Base-by-base conservation (phyloP, 2,888 invertebrate genomes). In the Mayetiola destructor region DNA sequence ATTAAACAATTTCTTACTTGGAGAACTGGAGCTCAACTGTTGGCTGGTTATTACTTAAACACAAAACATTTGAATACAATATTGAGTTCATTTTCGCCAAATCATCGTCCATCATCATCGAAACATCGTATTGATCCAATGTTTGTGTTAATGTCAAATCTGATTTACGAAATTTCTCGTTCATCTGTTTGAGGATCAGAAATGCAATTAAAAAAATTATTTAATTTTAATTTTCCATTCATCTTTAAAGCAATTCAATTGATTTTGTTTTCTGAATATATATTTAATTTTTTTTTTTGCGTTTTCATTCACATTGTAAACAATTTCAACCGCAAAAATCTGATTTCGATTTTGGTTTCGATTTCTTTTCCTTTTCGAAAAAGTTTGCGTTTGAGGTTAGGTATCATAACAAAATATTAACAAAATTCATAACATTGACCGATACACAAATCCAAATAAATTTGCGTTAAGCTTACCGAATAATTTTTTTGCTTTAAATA, bases 1-100 rank as follows among this genome's bases (percentile, higher is more conserved):
- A 57, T 57, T 52, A 10, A 36, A 36, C 5, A 3, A 62, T 61
- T 39, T 69, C 62, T 67, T 75, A 84, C 79, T 80, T 84, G 30
- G 77, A 76, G 65, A 85, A 88, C 63, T 86, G 85, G 61, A 81
- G 77, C 66, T 88, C 87, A 58, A 85, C 83, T 62, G 82, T 80
- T 23, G 77, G 75, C 40, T 82, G 80, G 67, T 88, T 87, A 66
- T 82, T 84, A 62, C 81, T 84, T 61, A 85, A 82, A 64, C 84
- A 84, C 14, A 69, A 64, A 1, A 70, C 71, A 61, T 73, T 73
- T 2, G 85, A 86, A 68, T 82, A 87, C 42, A 84, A 75, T 63
- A 88, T 83, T 12, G 85, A 85, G 71, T 88, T 88, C 12, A 82
- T 78, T 55, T 82, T 76, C 64, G 85, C 82, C 14, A 84, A 75